Conservation (phyloP, 2,888 invertebrate species). For the Aleiodes testaceus region DNA sequence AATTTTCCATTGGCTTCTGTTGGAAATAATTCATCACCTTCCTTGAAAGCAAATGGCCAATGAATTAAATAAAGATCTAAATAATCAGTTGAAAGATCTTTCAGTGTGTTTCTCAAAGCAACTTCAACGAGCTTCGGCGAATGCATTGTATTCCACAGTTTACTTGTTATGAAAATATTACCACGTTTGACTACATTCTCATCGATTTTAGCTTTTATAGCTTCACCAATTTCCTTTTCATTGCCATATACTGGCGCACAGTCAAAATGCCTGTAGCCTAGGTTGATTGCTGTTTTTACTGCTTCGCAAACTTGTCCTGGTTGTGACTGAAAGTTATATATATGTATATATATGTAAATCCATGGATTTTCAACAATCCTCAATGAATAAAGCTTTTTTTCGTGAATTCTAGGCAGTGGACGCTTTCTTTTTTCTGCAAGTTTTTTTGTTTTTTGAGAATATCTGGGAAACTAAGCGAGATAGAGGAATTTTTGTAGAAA, state of each 20-base stretch:
- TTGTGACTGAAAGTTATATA: constrained; percentile 65
- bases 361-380: too few relatives aligned
- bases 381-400: too few relatives aligned
- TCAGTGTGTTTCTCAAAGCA: constrained; percentile 79
- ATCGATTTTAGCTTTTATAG: constrained; percentile 78
- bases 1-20: constrained; percentile 78
- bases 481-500: too few relatives aligned
- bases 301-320: constrained; percentile 74
- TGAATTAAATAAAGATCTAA: constrained; percentile 91
- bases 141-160: constrained; percentile 93
- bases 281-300: constrained; percentile 83
- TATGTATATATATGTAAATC: background rate
- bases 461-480: too few relatives aligned
- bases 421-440: background rate
- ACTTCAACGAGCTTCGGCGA: constrained; percentile 82
- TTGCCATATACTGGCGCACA: constrained; percentile 84
- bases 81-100: constrained; percentile 82
- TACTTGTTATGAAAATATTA: constrained; percentile 83
- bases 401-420: too few relatives aligned
- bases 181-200: constrained; percentile 82
- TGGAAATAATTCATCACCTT: constrained; percentile 79
- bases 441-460: too few relatives aligned
- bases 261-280: constrained; percentile 88
- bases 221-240: constrained; percentile 84
- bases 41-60: constrained; percentile 87